Evolutionary conservation across 2,888 invertebrate genomes (phyloP).

Genomic region (Phalera bucephala): DNA sequence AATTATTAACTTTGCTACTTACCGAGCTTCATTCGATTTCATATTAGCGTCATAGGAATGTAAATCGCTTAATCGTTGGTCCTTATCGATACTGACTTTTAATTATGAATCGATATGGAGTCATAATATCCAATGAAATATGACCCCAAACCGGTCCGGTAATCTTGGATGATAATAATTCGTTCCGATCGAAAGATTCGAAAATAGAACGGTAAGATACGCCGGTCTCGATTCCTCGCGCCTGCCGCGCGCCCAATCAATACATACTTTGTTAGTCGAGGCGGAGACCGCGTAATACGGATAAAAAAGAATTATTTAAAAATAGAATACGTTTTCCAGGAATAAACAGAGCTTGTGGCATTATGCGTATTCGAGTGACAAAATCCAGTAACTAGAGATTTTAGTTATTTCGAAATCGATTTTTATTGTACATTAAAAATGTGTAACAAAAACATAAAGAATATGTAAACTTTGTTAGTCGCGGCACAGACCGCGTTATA

Average conservation of each 20-base stretch:
- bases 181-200: constrained; percentile 46
- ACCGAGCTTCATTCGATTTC: constrained; percentile 6
- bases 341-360: constrained; percentile 21
- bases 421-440: no score
- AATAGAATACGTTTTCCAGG: constrained; percentile 31
- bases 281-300: constrained; percentile 36
- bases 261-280: constrained; percentile 58
- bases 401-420: constrained; percentile 3
- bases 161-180: constrained; percentile 47
- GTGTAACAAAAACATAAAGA: no score
- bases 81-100: constrained; percentile 19
- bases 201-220: constrained; percentile 54
- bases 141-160: constrained; percentile 39
- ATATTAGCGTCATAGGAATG: constrained; percentile 11
- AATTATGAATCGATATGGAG: constrained; percentile 16
- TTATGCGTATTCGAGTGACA: constrained; percentile 25
- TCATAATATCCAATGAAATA: constrained; percentile 37
- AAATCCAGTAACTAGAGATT: constrained; percentile 16
- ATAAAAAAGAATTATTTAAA: constrained; percentile 42
- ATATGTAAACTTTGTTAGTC: constrained; percentile 57
- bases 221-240: constrained; percentile 37
- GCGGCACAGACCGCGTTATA: constrained; percentile 38
- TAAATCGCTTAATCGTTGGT: constrained; percentile 28
- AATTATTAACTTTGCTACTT: constrained; percentile 12
- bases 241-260: constrained; percentile 55